These are phyloP conservation scores for Rhingia rostrata DNA, from an alignment of 2,888 invertebrate species.

Conservation along the genomic window DNA sequence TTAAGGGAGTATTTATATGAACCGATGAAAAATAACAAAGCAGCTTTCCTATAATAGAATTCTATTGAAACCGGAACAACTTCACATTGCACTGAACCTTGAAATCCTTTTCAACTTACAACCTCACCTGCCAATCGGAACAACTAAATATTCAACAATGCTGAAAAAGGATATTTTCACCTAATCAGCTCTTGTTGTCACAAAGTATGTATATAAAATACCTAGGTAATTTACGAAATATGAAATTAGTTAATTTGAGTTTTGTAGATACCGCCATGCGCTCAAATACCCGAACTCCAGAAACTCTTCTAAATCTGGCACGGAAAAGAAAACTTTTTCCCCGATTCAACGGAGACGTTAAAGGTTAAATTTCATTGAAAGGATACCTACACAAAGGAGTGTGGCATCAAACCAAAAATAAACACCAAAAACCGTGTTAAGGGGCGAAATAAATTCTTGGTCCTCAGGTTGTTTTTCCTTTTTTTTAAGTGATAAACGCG, in stretches of 20 bases:
- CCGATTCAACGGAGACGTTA: slow-evolving; percentile 28
- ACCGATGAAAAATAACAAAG: slow-evolving; percentile 44
- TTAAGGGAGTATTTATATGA: neutral
- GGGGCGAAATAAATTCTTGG: slow-evolving; percentile 23
- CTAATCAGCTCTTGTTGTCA: slow-evolving; percentile 11
- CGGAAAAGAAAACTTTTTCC: neutral
- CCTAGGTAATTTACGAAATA: slow-evolving; percentile 23
- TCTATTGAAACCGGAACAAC: slow-evolving; percentile 30
- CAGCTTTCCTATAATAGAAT: slow-evolving; percentile 44
- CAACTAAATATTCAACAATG: slow-evolving; percentile 1
- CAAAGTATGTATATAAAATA: slow-evolving; percentile 11
- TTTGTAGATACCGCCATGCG: slow-evolving; percentile 14
- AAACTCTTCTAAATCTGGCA: slow-evolving; percentile 1
- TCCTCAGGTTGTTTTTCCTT: neutral
- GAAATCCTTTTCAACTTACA: slow-evolving; percentile 21
- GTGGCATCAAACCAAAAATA: slow-evolving; percentile 9
- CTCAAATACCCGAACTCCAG: neutral
- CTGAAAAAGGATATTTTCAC: slow-evolving; percentile 4
- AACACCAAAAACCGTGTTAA: slow-evolving; percentile 15
- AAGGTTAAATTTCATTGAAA: slow-evolving; percentile 42
- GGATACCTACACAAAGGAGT: slow-evolving; percentile 32
- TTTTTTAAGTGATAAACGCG: slow-evolving; percentile 48
- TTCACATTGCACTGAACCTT: slow-evolving; percentile 35
- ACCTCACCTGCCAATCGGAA: neutral
- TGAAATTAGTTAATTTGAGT: slow-evolving; percentile 55